A percentile compares a stretch with the other conserved stretches of the same genome.
These are phyloP conservation scores for Choristoneura rosaceana DNA, from an alignment of 2,888 invertebrate species.

Conservation along the genomic window DNA sequence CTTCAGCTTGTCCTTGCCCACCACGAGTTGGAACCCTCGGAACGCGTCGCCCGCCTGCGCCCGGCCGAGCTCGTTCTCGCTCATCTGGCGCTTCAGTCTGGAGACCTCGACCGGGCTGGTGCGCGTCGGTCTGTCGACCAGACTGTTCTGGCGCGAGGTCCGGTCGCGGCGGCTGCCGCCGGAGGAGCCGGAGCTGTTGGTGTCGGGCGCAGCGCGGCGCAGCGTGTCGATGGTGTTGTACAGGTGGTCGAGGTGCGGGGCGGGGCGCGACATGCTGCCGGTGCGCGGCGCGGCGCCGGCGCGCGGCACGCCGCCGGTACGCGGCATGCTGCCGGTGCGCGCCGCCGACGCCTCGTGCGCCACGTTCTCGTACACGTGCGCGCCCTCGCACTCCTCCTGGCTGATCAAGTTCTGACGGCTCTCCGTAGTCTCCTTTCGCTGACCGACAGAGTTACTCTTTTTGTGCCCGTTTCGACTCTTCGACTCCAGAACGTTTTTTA, in stretches of 20 bases:
- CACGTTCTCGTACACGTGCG: conserved; percentile 81
- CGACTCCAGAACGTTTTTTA: conserved; percentile 65
- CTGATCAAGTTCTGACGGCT: conserved; percentile 79
- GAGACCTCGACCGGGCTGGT: conserved; percentile 56
- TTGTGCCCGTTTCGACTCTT: conserved; percentile 69
- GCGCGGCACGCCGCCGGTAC: conserved; percentile 81
- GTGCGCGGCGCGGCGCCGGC: conserved; percentile 55
- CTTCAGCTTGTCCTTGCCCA: conserved; percentile 74
- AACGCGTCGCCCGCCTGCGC: conserved; percentile 72
- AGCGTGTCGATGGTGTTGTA: conserved; percentile 75
- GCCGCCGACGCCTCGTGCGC: conserved; percentile 68
- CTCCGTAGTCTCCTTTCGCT: conserved; percentile 76
- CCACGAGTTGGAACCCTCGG: conserved; percentile 73
- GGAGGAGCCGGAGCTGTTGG: conserved; percentile 69
- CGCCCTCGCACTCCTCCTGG: conserved; percentile 70
- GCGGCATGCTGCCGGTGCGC: conserved; percentile 68
- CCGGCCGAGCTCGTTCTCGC: conserved; percentile 73
- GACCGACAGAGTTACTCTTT: conserved; percentile 80
- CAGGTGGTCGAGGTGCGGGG: conserved; percentile 73
- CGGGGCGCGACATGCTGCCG: conserved; percentile 67
- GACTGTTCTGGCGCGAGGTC: conserved; percentile 70
- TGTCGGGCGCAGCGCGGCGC: conserved; percentile 47
- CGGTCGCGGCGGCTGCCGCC: conserved; percentile 64
- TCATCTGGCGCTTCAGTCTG: conserved; percentile 73
- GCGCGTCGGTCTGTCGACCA: conserved; percentile 62